Evolutionary conservation across 2,113 vertebrate species (phyloP).

Genomic region (Himantopus leucocephalus): DNA sequence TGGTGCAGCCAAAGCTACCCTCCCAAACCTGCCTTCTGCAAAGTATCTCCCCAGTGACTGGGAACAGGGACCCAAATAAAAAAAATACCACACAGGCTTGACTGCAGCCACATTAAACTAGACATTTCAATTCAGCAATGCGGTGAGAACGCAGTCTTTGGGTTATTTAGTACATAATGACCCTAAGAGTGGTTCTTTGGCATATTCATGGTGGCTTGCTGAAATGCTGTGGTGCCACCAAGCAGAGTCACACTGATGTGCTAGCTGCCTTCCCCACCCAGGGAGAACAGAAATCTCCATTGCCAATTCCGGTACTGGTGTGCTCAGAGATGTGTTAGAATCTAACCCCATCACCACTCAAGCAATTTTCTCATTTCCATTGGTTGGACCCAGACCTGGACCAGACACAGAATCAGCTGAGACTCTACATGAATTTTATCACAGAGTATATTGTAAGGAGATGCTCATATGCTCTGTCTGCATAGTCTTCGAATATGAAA

Average conservation of each 20-base stretch:
- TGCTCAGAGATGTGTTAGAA: neutral
- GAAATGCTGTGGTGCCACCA: neutral
- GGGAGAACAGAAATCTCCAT: neutral
- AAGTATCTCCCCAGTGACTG: neutral
- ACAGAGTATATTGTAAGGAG: neutral
- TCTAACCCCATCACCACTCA: neutral
- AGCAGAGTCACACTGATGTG: neutral
- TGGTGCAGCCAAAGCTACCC: neutral
- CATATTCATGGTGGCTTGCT: neutral
- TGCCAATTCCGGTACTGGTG: neutral
- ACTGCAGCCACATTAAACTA: neutral
- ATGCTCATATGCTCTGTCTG: neutral
- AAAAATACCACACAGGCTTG: neutral
- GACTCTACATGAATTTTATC: neutral
- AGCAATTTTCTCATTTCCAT: neutral
- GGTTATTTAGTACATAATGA: neutral
- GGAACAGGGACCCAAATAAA: neutral
- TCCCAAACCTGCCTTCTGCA: neutral
- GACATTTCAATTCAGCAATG: neutral
- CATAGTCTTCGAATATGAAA: neutral
- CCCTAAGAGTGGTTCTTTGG: neutral
- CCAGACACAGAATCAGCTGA: neutral
- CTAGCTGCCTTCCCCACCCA: neutral
- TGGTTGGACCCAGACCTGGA: neutral
- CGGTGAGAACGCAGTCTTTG: neutral